Base-by-base conservation (phyloP, 2,888 invertebrate species). In the Synanthedon myopaeformis region DNA sequence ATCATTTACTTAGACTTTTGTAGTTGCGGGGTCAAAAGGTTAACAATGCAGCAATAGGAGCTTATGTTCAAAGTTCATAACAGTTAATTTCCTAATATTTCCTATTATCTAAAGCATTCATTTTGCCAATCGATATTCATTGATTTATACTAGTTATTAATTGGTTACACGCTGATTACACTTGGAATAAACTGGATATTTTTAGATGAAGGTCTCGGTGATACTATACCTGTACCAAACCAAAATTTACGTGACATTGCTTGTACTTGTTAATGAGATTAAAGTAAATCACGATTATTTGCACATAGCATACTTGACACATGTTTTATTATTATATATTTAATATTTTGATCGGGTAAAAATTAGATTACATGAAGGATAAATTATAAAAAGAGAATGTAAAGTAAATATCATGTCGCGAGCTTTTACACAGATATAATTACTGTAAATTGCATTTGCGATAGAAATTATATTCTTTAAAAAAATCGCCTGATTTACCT, bases 181-280 rank as follows among this genome's bases (percentile, higher is more conserved):
- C 45, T 45, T 13, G 6, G 56, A 53, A 52, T 54, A 69, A 61
- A 66, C 65, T 67, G 61, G 61, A 64, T 84, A 85, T 84, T 84
- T 79, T 67, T 85, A 85, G 84, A 71, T 61, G 83, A 84, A 86
- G 85, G 85, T 85, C 80, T 82, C 66, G 71, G 74, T 71, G 72
- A 73, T 65, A 68, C 63, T 61, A 61, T 61, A 60, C 64, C 58
- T 70, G 49, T 19, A 19, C 8, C 19, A 12, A 10, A 12, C 49
- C 17, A 8, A 17, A 72, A 76, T 74, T 63, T 69, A 70, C 63
- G 63, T 69, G 77, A 75, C 76, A 78, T 76, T 79, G 72, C 59
- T 59, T 42, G 41, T 19, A 53, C 45, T 51, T 56, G 56, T 58
- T 35, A 35, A 35, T 35, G 35, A 35, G 35, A 35, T 35, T 56